Base-by-base conservation (phyloP, 1,140 invertebrate species). In the Polypedilum pembai region DNA sequence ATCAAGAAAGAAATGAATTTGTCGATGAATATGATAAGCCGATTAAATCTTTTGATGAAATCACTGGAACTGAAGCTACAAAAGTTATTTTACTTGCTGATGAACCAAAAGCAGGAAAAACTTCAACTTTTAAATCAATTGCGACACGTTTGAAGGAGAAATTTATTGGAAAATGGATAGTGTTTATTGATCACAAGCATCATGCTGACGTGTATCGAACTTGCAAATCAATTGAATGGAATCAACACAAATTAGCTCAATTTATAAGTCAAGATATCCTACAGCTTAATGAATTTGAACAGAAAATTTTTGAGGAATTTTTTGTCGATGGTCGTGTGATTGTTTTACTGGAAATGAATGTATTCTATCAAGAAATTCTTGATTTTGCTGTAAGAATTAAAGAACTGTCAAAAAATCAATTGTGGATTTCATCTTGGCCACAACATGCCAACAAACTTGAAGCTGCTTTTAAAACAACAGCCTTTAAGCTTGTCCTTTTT, bases 291-390 rank as follows among this genome's bases (percentile, higher is more conserved):
- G 10, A 15, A 4, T 56, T n/a, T 56, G 45, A 56, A n/a, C 45
- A 56, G 45, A 56, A 56, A 56, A 56, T 56, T 15, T 56, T 56
- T 56, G 45, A 56, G 12, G 45, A 56, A 56, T 56, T 56, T 56
- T 56, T 56, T 3, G n/a, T 56, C 15, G 45, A 56, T 4, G 45
- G 45, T 56, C 45, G 45, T 4, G 45, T 56, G 45, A 56, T 56
- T 56, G 45, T 56, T 15, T 56, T 56, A 12, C 45, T 56, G 45
- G 45, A 56, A 56, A 56, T 56, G 45, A 56, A 56, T 56, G 45
- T 56, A 12, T 56, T 56, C 15, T 56, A 56, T 56, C 45, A 56
- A n/a, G 45, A 56, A 56, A 56, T 56, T 15, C 45, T 56, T 56
- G 45, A 56, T 15, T 56, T 56, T 56, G 45, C 45, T 56, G 45